phyloP scores from a whole-genome alignment of 2,113 vertebrate species.

The Pelobates fuscus region DNA sequence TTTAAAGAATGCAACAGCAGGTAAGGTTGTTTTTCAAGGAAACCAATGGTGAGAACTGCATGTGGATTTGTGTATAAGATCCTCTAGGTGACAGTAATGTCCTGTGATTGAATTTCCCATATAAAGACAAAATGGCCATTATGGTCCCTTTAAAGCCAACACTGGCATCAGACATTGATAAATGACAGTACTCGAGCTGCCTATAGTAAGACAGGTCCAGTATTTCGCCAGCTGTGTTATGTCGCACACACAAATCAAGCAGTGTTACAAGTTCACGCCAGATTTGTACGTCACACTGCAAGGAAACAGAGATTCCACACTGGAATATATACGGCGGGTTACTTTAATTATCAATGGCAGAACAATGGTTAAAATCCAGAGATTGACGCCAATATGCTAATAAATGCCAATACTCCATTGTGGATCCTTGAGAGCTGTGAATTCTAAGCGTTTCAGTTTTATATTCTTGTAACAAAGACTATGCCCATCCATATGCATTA shows the following conservation, averaged over 20 bases:
- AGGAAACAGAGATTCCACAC: no score
- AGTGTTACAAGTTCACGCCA: slow-evolving; percentile 8
- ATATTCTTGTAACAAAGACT: slow-evolving; percentile 31
- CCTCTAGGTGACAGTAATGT: no score
- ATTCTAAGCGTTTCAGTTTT: neutral
- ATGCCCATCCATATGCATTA: slow-evolving; percentile 37
- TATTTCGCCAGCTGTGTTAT: neutral
- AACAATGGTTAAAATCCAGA: neutral
- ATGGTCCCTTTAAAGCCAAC: neutral
- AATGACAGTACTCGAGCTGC: slow-evolving; percentile 22
- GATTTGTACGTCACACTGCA: no score
- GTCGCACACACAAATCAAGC: neutral
- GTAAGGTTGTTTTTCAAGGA: no score
- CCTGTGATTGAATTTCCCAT: no score
- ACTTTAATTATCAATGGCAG: neutral
- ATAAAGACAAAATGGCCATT: no score
- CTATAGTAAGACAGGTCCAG: neutral
- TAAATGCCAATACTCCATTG: neutral
- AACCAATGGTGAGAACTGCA: no score
- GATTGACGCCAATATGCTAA: neutral
- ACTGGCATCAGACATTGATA: slow-evolving; percentile 23
- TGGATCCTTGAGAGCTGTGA: neutral
- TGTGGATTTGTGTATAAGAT: no score
- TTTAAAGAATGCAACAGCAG: no score
- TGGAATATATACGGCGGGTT: neutral